Percentiles rank a stretch among this genome's conserved stretches.
Conservation (phyloP, 2,797 vertebrate genomes). For the Cryptoblepharus egeriae region DNA sequence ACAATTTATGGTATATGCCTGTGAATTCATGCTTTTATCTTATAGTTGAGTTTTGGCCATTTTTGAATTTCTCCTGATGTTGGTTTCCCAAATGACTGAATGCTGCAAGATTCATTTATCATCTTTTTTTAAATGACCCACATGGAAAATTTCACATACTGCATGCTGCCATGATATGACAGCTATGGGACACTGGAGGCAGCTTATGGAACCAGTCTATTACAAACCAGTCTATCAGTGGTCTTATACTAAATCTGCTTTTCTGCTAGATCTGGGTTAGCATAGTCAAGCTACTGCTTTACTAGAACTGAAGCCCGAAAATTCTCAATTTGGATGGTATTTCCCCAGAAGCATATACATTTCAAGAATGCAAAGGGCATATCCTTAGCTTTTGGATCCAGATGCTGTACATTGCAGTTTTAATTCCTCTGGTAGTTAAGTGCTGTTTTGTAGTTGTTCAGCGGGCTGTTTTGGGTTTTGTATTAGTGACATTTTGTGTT, state of each 20-base stretch:
- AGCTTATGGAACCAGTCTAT: too few relatives aligned
- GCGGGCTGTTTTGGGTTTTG: background rate
- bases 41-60: accelerated
- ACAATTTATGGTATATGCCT: background rate
- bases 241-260: too few relatives aligned
- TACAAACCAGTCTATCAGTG: background rate
- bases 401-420: background rate
- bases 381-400: background rate
- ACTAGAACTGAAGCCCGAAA: background rate
- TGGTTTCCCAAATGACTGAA: accelerated
- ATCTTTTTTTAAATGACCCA: too few relatives aligned
- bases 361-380: background rate
- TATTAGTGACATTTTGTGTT: background rate
- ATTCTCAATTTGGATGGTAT: too few relatives aligned
- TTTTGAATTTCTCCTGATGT: background rate
- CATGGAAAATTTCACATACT: background rate
- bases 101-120: too few relatives aligned
- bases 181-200: background rate
- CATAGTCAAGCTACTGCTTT: too few relatives aligned
- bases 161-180: background rate
- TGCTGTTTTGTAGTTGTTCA: background rate
- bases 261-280: too few relatives aligned
- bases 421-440: background rate
- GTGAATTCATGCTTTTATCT: background rate
- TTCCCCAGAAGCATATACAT: background rate